These are phyloP conservation scores for Bucorvus abyssinicus DNA, from an alignment of 2,797 vertebrate genomes.

Conservation along the genomic window DNA sequence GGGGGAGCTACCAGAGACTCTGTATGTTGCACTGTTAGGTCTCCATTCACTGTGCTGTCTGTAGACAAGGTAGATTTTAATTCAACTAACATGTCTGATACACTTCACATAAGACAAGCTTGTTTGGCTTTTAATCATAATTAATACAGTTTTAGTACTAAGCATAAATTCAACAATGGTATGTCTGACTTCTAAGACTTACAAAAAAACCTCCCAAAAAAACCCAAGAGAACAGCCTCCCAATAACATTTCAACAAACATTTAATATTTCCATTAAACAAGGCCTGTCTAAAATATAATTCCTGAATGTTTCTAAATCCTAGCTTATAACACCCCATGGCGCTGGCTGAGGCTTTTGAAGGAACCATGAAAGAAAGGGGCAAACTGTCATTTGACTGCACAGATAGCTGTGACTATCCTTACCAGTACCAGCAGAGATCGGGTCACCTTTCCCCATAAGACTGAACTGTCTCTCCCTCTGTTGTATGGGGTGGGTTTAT, in stretches of 20 bases:
- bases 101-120: neutral
- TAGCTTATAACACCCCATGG: neutral
- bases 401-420: neutral
- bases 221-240: neutral
- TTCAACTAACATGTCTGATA: neutral
- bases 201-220: neutral
- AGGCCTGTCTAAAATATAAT: neutral
- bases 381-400: neutral
- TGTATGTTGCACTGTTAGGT: neutral
- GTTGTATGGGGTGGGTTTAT: fast-evolving
- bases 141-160: neutral
- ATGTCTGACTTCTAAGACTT: neutral
- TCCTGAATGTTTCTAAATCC: neutral
- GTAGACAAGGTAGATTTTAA: neutral
- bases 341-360: neutral
- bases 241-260: neutral
- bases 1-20: neutral
- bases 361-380: neutral
- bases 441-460: neutral
- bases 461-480: neutral
- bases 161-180: neutral
- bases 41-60: neutral
- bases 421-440: neutral
- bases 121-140: neutral
- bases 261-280: neutral